Percentiles rank a stretch among this genome's conserved stretches.
These are phyloP conservation scores for Microtus richardsoni DNA, from an alignment of 2,113 vertebrate species.

Conservation along the genomic window DNA sequence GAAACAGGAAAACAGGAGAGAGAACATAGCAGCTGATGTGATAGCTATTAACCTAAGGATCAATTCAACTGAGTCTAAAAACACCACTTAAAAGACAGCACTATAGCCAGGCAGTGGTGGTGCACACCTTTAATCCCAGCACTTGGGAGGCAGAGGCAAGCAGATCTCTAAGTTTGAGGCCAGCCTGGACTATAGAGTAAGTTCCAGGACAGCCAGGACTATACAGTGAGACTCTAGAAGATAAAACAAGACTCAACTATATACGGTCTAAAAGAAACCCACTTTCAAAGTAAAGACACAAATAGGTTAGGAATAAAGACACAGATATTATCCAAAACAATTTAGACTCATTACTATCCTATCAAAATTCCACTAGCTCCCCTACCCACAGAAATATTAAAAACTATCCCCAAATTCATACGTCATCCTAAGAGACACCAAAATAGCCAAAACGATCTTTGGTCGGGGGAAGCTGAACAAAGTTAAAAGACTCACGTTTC, in stretches of 20 bases:
- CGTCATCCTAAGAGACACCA: not conserved
- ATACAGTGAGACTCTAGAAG: not conserved
- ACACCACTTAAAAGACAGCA: not conserved
- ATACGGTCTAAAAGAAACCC: not conserved
- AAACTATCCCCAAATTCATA: not conserved
- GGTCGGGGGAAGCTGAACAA: not conserved
- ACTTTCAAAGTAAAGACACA: slow-evolving; percentile 10
- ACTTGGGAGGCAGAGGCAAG: not conserved
- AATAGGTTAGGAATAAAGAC: not conserved
- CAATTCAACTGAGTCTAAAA: not conserved
- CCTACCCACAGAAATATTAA: not conserved
- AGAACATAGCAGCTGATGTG: not conserved
- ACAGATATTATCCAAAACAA: not conserved
- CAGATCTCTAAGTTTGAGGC: not conserved
- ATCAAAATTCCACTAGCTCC: not conserved
- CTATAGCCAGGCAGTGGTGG: not conserved
- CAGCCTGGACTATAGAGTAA: not conserved
- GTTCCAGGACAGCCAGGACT: not conserved
- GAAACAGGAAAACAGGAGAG: not conserved
- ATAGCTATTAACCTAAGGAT: not conserved
- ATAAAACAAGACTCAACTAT: not conserved
- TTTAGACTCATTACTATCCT: not conserved
- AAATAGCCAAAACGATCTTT: slow-evolving; percentile 10
- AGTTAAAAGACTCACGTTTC: not conserved
- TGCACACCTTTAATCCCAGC: not conserved